phyloP scores from a whole-genome alignment of 1,140 invertebrate genomes.

The Portunus trituberculatus region DNA sequence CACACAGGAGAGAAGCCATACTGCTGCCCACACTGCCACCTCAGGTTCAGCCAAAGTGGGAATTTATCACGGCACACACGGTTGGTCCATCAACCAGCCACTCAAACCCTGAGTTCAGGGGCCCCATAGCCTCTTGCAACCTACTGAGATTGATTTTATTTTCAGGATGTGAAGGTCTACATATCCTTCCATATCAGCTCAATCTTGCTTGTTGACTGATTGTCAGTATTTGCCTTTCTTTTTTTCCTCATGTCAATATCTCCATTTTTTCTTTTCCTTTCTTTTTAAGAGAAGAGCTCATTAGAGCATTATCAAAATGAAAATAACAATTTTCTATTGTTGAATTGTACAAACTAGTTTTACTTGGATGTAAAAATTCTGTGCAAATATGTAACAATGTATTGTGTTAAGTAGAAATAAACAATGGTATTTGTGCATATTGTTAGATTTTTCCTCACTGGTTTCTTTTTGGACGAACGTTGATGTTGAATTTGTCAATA shows the following conservation, averaged over 20 bases:
- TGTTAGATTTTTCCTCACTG: neutral
- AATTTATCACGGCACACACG: conserved; percentile 71
- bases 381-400: neutral
- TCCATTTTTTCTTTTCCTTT: neutral
- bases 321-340: neutral
- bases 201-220: no score
- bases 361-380: neutral
- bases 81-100: conserved; percentile 66
- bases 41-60: conserved; percentile 77
- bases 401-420: neutral
- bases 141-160: neutral
- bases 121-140: neutral
- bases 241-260: neutral
- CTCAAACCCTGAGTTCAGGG: neutral
- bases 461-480: neutral
- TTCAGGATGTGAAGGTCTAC: neutral
- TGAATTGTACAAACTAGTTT: neutral
- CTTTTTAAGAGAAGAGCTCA: neutral
- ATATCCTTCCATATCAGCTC: neutral
- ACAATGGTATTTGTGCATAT: neutral
- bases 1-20: conserved; percentile 93
- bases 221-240: no score
- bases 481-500: no score
- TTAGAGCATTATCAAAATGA: neutral
- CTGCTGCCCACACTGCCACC: conserved; percentile 90